Base-by-base conservation (phyloP, 2,888 invertebrate genomes). In the Patella ulyssiponensis region DNA sequence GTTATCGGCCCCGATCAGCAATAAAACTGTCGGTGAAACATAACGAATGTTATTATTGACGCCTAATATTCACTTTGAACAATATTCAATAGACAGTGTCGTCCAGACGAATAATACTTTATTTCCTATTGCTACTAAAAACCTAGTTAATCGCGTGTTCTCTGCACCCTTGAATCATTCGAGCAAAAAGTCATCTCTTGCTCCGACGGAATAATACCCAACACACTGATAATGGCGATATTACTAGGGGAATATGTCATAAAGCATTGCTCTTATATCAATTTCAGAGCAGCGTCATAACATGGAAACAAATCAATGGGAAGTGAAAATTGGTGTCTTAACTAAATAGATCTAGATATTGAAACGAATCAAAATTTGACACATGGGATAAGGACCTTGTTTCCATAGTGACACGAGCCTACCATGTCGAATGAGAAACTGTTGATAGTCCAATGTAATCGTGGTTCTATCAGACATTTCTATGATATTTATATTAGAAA, bases 381-480 rank as follows among this genome's bases (percentile, higher is more conserved):
- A 64, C 64, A 64, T 23, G 64, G 64, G 64, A 64, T 64, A 51
- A 54, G 69, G 75, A 70, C 75, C 20, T 27, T 56, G 54, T 58
- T 64, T 74, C 74, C 74, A 74, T 58, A 64, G 64, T 64, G 53
- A 58, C 56, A 23, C 27, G 44, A 56, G 20, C 56, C 33, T 23
- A 33, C 33, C 44, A 33, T 27, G 33, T 56, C 74, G 44, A 64
- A 64, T 58, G 51, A 56, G 64, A 33, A 44, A 64, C 75, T 75
- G 70, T 69, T 76, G 76, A 76, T 76, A 23, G 54, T 69, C 23
- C n/a, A 20, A 69, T 58, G 53, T 76, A 76, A 76, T 76, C 64
- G 72, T 51, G 69, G 69, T 76, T 76, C 73, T 76, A 76, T 76
- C 76, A 58, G 75, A 51, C 74, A n/a, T 71, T 52, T 74, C 71